These are phyloP conservation scores for Acutogordius australiensis DNA, from an alignment of 2,888 invertebrate genomes.

Conservation along the genomic window DNA sequence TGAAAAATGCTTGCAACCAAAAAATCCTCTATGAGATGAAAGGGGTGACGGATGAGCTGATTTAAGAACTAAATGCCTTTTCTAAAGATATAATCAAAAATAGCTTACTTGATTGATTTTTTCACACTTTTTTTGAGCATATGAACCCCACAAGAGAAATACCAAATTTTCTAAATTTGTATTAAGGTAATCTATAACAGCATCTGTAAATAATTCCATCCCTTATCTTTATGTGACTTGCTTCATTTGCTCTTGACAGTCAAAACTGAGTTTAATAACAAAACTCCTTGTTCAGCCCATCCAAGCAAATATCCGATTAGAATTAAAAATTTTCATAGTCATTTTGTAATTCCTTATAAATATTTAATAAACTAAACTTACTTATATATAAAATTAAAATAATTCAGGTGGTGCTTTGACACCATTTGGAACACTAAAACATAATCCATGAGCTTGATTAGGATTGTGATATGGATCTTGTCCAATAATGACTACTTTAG, in stretches of 20 bases:
- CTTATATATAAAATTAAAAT: too few species aligned
- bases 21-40: conserved; percentile 31
- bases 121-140: conserved; percentile 28
- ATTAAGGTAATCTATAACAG: conserved; percentile 29
- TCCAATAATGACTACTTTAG: conserved; percentile 22
- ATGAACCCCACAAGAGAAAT: conserved; percentile 34
- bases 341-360: conserved; percentile 27
- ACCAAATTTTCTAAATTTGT: conserved; percentile 25
- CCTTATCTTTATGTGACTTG: conserved; percentile 33
- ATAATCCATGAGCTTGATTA: conserved; percentile 32
- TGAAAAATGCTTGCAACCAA: conserved; percentile 33
- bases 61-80: conserved; percentile 28
- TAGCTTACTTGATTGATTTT: conserved; percentile 24
- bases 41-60: conserved; percentile 34
- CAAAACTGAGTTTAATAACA: conserved; percentile 30
- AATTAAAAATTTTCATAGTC: conserved; percentile 30
- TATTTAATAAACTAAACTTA: conserved; percentile 18
- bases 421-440: conserved; percentile 33
- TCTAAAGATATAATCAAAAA: conserved; percentile 12
- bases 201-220: conserved; percentile 34
- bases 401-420: conserved; percentile 29
- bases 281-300: conserved; percentile 34
- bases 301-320: conserved; percentile 30
- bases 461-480: conserved; percentile 35
- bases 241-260: conserved; percentile 30